Evolutionary conservation across 2,888 invertebrate genomes (phyloP).

Genomic region (Temnothorax ravouxi): DNA sequence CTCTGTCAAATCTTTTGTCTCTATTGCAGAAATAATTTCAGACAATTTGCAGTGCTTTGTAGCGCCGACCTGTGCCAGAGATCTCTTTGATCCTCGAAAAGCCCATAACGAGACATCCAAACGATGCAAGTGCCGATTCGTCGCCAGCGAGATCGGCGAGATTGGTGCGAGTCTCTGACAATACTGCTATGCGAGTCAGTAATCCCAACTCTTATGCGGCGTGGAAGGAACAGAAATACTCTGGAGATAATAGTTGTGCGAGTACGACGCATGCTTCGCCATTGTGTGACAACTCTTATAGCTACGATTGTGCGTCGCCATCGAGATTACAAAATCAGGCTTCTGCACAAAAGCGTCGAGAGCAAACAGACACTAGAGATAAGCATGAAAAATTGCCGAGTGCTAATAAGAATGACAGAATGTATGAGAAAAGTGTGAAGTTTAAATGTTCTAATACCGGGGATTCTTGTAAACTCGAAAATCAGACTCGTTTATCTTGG

Average conservation of each 20-base stretch:
- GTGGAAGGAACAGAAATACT: conserved; percentile 80
- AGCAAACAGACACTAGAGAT: not conserved
- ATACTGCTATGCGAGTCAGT: too few species aligned
- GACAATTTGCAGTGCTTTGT: conserved; percentile 74
- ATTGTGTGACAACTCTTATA: not conserved
- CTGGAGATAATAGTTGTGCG: conserved; percentile 34
- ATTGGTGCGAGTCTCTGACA: too few species aligned
- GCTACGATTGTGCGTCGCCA: not conserved
- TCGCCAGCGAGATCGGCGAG: not conserved
- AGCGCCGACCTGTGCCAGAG: conserved; percentile 81
- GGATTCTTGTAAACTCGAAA: not conserved
- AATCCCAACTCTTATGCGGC: conserved; percentile 78
- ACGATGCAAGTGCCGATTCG: conserved; percentile 24
- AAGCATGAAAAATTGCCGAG: not conserved
- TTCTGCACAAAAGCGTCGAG: not conserved
- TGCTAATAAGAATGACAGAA: not conserved
- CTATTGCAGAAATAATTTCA: not conserved
- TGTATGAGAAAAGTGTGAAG: conserved; percentile 2
- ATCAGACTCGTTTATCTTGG: not conserved
- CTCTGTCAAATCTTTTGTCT: not conserved
- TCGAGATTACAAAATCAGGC: not conserved
- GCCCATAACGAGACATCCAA: conserved; percentile 46
- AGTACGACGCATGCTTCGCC: not conserved
- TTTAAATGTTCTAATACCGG: not conserved
- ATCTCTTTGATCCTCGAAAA: conserved; percentile 82